Percentiles rank a stretch among this genome's conserved stretches.
These are phyloP conservation scores for Philereme transversata DNA, from an alignment of 2,888 invertebrate species.

Conservation along the genomic window DNA sequence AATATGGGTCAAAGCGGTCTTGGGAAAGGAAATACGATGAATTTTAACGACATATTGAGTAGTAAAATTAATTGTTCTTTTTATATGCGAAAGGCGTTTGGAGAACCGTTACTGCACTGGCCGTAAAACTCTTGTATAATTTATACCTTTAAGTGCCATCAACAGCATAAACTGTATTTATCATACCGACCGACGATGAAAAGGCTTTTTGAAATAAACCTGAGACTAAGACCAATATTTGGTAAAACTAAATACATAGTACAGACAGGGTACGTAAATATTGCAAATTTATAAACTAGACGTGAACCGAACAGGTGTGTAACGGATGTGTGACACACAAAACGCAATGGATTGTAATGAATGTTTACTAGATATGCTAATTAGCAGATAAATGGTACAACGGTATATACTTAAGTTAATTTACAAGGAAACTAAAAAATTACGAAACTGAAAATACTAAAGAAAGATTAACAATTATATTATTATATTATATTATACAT, in stretches of 20 bases:
- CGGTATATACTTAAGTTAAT: constrained; percentile 1
- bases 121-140: constrained; percentile 18
- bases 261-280: not conserved
- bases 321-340: constrained; percentile 48
- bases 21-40: constrained; percentile 72
- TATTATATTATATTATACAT: too few relatives aligned
- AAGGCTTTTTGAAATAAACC: not conserved
- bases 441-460: not conserved
- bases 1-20: constrained; percentile 74
- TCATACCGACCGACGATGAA: not conserved
- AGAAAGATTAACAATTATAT: too few relatives aligned
- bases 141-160: constrained; percentile 5
- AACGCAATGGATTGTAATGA: constrained; percentile 42
- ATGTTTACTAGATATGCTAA: constrained; percentile 38
- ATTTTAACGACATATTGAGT: constrained; percentile 33
- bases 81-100: constrained; percentile 25
- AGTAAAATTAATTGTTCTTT: constrained; percentile 30
- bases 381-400: constrained; percentile 20
- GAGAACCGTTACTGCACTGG: constrained; percentile 23
- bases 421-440: not conserved
- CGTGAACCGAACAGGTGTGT: constrained; percentile 43
- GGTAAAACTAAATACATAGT: too few relatives aligned
- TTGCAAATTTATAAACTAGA: constrained; percentile 32
- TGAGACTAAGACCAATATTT: too few relatives aligned
- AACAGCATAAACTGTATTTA: constrained; percentile 3